A percentile compares a stretch with the other conserved stretches of the same genome.
These are phyloP conservation scores for Tonatia bakeri DNA, from an alignment of 2,113 vertebrate genomes.

Conservation along the genomic window DNA sequence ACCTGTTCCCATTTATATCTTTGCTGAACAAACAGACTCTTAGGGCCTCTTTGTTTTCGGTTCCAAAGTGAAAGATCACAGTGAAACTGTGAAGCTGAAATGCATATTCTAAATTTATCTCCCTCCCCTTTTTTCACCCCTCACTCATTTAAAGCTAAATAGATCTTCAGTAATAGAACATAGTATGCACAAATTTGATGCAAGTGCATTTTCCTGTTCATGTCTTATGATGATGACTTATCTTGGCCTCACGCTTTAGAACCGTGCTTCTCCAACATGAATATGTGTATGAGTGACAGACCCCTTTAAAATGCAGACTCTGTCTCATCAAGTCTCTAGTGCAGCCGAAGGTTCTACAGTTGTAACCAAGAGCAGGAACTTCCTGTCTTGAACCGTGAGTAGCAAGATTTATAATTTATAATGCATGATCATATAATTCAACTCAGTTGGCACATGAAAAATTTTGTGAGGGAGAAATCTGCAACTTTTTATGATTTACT, in stretches of 20 bases:
- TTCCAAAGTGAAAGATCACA: background rate
- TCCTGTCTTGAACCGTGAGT: background rate
- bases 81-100: background rate
- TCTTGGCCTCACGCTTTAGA: background rate
- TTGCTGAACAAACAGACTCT: background rate
- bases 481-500: background rate
- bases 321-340: background rate
- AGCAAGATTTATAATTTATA: background rate
- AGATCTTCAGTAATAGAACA: background rate
- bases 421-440: background rate
- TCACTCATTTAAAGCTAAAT: background rate
- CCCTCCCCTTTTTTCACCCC: fast-evolving
- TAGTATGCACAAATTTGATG: background rate
- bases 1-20: background rate
- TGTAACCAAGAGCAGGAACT: background rate
- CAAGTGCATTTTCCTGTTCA: background rate
- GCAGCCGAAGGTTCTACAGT: background rate
- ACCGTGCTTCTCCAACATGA: background rate
- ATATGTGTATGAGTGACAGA: background rate
- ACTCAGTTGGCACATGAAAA: background rate
- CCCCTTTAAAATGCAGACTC: background rate
- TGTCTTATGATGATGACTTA: background rate
- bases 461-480: background rate
- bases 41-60: background rate
- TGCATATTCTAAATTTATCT: background rate